Percentiles rank a stretch among this genome's conserved stretches.
These are phyloP conservation scores for Streptopelia turtur DNA, from an alignment of 2,797 vertebrate genomes.

Conservation along the genomic window DNA sequence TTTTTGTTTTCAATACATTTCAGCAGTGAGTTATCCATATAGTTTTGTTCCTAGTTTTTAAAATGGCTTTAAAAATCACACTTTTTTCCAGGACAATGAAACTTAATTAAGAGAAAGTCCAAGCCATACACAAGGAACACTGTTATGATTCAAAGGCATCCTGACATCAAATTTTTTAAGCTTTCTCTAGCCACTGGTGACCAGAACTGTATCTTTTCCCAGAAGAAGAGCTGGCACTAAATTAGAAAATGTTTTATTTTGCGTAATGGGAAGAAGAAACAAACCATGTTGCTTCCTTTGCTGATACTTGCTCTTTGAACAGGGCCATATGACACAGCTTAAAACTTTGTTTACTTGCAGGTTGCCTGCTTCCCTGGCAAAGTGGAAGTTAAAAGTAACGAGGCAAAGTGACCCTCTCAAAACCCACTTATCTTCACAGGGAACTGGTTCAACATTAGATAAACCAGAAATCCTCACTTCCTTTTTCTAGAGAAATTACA, in stretches of 20 bases:
- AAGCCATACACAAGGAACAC: background rate
- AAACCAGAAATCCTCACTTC: constrained; percentile 34
- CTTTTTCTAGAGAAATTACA: constrained; percentile 63
- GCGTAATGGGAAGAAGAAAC: background rate
- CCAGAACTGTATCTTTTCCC: background rate
- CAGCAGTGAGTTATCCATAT: background rate
- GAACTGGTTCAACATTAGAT: constrained; percentile 10
- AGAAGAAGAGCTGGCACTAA: background rate
- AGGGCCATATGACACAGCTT: background rate
- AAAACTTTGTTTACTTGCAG: background rate
- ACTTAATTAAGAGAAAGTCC: background rate
- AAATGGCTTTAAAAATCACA: background rate
- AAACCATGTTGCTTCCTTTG: background rate
- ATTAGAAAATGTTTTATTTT: background rate
- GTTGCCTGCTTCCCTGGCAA: background rate
- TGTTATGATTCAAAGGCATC: background rate
- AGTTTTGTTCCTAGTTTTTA: background rate
- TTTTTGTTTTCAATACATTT: background rate
- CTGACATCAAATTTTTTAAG: background rate
- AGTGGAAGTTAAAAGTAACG: background rate
- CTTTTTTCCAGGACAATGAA: background rate
- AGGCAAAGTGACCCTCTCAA: background rate
- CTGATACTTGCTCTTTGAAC: background rate
- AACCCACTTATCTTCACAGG: background rate
- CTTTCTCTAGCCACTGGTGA: background rate